Evolutionary conservation across 2,113 vertebrate genomes (phyloP).

Genomic region (Tricholaema leucomelas): DNA sequence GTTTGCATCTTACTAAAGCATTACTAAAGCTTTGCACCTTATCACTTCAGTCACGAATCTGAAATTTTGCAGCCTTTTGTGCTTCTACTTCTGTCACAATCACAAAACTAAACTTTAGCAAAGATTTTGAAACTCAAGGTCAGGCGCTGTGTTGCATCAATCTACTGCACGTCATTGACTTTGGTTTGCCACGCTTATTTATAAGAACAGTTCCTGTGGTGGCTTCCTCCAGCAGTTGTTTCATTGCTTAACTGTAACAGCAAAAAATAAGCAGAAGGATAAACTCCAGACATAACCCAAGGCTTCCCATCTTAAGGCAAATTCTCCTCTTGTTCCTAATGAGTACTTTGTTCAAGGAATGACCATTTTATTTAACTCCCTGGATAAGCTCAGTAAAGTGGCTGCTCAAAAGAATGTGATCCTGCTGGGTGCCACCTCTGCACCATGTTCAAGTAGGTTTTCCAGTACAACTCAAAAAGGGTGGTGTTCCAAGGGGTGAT

Average conservation of each 20-base stretch:
- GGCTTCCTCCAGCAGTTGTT: not conserved
- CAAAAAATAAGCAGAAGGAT: not conserved
- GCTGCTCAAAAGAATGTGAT: not conserved
- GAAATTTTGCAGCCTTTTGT: not conserved
- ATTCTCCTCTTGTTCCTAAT: not conserved
- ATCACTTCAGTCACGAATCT: not conserved
- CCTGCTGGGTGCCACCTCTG: not conserved
- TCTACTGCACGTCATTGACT: accelerated
- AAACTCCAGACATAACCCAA: not conserved
- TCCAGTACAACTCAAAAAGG: not conserved
- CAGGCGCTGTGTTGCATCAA: not conserved
- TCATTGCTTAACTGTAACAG: not conserved
- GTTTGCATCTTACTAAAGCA: not conserved
- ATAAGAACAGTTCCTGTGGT: not conserved
- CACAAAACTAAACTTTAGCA: not conserved
- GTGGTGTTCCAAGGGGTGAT: not conserved
- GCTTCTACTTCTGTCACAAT: not conserved
- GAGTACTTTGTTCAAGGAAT: not conserved
- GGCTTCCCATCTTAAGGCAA: not conserved
- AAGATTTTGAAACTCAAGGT: not conserved
- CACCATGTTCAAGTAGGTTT: not conserved
- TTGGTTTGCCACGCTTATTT: not conserved
- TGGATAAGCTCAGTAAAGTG: not conserved
- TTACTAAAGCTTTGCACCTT: not conserved
- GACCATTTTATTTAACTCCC: slow-evolving; percentile 3